A percentile compares a stretch with the other conserved stretches of the same genome.
Conservation (phyloP, 1,140 invertebrate species). For the Drosophila lacteicornis region DNA sequence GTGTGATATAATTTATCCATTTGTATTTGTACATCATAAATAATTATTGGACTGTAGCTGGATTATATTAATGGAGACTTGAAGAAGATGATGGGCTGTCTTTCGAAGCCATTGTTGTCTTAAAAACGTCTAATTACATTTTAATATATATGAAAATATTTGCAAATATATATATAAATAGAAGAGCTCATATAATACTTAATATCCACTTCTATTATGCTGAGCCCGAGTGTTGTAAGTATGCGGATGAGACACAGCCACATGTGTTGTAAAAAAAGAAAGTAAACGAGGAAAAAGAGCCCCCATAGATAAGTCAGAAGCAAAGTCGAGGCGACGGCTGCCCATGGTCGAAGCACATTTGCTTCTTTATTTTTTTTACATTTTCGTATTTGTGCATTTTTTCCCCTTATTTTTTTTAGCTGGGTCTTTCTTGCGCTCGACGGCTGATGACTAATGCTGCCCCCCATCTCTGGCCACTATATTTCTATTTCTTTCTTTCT, state of each 20-base stretch:
- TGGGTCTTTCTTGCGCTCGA: constrained; percentile 15
- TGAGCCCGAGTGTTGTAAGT: constrained; percentile 1
- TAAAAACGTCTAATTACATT: too few relatives aligned
- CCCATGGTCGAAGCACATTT: constrained; percentile 34
- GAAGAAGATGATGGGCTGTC: too few relatives aligned
- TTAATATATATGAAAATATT: too few relatives aligned
- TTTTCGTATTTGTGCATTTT: constrained; percentile 15
- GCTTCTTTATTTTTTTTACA: constrained; percentile 10
- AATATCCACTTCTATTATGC: not conserved
- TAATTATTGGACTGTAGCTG: too few relatives aligned
- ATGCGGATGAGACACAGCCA: constrained; percentile 21
- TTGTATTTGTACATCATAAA: too few relatives aligned
- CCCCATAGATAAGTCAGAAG: constrained; percentile 41
- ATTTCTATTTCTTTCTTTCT: constrained; percentile 8
- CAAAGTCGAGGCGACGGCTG: constrained; percentile 47
- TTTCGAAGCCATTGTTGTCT: too few relatives aligned
- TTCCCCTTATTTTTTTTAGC: constrained; percentile 15
- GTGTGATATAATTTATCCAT: too few relatives aligned
- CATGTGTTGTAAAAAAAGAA: constrained; percentile 21
- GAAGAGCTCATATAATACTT: too few relatives aligned
- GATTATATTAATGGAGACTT: too few relatives aligned
- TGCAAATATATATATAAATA: too few relatives aligned
- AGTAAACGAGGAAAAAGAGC: not conserved
- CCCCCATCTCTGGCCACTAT: constrained; percentile 1
- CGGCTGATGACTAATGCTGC: constrained; percentile 42